Conservation (phyloP, 2,888 invertebrate species). For the Drosophila leonis region DNA sequence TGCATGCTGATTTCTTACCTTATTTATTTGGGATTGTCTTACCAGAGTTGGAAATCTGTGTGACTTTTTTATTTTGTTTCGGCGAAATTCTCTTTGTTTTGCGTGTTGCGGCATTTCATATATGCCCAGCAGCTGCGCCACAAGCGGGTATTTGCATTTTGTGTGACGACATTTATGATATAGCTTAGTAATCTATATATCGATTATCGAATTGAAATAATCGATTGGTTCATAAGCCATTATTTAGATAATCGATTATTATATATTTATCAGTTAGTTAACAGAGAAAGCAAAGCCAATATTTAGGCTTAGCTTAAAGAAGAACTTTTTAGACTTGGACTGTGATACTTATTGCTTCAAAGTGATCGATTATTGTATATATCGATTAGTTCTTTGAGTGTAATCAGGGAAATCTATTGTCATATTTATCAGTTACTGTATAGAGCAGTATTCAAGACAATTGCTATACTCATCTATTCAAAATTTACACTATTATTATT, state of each 20-base stretch:
- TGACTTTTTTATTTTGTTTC: conserved; percentile 21
- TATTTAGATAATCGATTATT: background rate
- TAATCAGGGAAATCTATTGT: too few species aligned
- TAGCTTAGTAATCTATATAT: background rate
- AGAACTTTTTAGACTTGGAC: too few species aligned
- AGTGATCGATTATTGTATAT: too few species aligned
- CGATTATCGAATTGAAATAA: background rate
- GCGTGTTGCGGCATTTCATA: conserved; percentile 4
- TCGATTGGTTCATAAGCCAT: too few species aligned
- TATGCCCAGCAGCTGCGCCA: conserved; percentile 15
- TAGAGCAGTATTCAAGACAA: too few species aligned
- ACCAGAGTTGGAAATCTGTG: conserved; percentile 56
- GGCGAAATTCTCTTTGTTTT: conserved; percentile 29
- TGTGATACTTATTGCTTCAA: too few species aligned
- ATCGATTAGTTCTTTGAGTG: too few species aligned
- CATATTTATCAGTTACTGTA: background rate
- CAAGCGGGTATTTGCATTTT: conserved; percentile 21
- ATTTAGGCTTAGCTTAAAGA: too few species aligned
- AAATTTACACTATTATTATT: background rate
- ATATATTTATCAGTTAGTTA: background rate
- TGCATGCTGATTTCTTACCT: conserved; percentile 67
- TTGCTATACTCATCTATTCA: background rate
- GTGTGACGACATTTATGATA: background rate
- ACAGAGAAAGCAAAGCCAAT: too few species aligned
- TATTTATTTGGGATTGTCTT: conserved; percentile 66